Base-by-base conservation (phyloP, 1,140 invertebrate genomes). In the Drosophila lini region DNA sequence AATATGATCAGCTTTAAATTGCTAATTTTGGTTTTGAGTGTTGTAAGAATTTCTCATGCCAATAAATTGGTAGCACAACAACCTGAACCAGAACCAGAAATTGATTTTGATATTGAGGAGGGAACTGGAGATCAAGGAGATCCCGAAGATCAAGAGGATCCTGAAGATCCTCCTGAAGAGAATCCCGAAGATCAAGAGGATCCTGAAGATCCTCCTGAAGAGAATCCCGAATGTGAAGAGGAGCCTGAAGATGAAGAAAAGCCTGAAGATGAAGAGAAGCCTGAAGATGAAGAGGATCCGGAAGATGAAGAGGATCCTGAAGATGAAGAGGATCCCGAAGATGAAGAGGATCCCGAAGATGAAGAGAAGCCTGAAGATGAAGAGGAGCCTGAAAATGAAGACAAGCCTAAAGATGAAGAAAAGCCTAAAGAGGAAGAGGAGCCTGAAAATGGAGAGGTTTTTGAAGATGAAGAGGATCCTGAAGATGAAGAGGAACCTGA, bases 1-100 rank as follows among this genome's bases (percentile, higher is more conserved):
- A 69, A 41, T 28, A 71, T 70, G 52, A 48, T 58, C 0, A 41
- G 25, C 22, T 41, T 58, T 34, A 41, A 34, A 8, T 28, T 58
- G 10, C 0, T 71, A 1, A 13, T 71, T 34, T n/a, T 71, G 28
- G 5, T 57, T 8, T 13, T 69, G 10, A 36, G 5, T 6, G 16
- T 71, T 36, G 28, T 40, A 11, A 13, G 13, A 31, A 10, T 48
- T 3, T 65, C 34, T 11, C 0, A 19, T 38, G 44, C 15, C 16
- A 8, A 2, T 25, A 19, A 10, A 10, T 19, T 22, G n/a, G 3
- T 5, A 3, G 28, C 38, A 10, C 9, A 1, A 0, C 3, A 8
- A 1, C 41, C 41, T n/a, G 25, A 34, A n/a, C 31, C 31, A 3
- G 16, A 22, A 28, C 28, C 41, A n/a, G 34, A n/a, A 9, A 6